Conservation (phyloP, 2,888 invertebrate genomes). For the Leucoma salicis region DNA sequence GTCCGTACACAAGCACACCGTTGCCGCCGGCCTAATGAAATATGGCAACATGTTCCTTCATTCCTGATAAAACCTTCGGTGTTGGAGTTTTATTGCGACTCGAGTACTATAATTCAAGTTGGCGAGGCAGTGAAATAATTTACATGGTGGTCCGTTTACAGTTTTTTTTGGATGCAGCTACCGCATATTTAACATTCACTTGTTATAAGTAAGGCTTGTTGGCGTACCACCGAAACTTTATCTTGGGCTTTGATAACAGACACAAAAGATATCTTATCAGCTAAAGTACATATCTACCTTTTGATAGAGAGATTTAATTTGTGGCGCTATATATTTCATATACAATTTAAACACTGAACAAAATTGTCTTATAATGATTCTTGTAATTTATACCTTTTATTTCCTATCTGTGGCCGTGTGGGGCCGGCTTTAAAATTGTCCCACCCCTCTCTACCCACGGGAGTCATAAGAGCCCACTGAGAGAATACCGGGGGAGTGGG, state of each 20-base stretch:
- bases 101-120: constrained; percentile 70
- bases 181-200: constrained; percentile 55
- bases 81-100: constrained; percentile 72
- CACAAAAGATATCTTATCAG: constrained; percentile 32
- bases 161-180: constrained; percentile 57
- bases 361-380: too few species aligned
- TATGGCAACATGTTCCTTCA: constrained; percentile 72
- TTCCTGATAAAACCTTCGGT: constrained; percentile 73
- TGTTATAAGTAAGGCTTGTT: constrained; percentile 33
- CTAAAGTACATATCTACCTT: constrained; percentile 22
- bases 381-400: too few species aligned
- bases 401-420: too few species aligned
- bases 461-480: too few species aligned
- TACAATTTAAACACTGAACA: too few species aligned
- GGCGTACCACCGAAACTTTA: constrained; percentile 36
- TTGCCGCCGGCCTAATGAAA: constrained; percentile 72
- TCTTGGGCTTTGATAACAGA: constrained; percentile 37
- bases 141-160: constrained; percentile 68
- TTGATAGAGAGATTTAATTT: too few species aligned
- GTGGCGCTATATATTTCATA: too few species aligned
- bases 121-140: constrained; percentile 68
- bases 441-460: too few species aligned
- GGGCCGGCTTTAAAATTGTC: too few species aligned
- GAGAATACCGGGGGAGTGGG: too few species aligned
- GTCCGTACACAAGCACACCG: constrained; percentile 60